Evolutionary conservation across 2,888 invertebrate species (phyloP).

Genomic region (Choristoneura rosaceana): DNA sequence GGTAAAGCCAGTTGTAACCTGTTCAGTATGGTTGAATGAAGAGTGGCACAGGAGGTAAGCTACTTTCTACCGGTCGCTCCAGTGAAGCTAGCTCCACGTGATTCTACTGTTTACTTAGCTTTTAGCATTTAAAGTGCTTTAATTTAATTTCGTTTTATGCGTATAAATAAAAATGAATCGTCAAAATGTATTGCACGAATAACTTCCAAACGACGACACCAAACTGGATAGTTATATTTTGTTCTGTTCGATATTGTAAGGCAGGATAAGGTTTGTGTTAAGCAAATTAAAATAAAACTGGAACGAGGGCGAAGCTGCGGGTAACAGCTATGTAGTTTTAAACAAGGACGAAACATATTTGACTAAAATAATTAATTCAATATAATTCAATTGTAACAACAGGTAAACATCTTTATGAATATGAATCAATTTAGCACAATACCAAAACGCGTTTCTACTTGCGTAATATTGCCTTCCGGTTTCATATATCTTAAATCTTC

Average conservation of each 20-base stretch:
- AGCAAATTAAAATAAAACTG: neutral
- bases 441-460: neutral
- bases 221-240: too few species aligned
- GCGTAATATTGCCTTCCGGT: constrained; percentile 4
- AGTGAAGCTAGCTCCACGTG: constrained; percentile 59
- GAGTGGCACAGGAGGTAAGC: constrained; percentile 81
- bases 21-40: constrained; percentile 81
- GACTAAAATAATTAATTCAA: too few species aligned
- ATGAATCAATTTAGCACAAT: neutral
- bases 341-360: too few species aligned
- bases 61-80: constrained; percentile 79
- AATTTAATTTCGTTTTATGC: neutral
- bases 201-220: too few species aligned
- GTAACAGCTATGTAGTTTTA: too few species aligned
- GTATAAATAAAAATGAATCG: too few species aligned
- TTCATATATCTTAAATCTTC: neutral
- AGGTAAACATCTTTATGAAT: neutral
- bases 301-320: neutral
- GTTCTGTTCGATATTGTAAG: too few species aligned
- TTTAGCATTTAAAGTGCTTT: constrained; percentile 36
- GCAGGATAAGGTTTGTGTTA: too few species aligned
- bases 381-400: neutral
- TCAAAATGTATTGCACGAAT: too few species aligned
- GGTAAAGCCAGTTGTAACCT: constrained; percentile 75
- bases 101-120: constrained; percentile 62